Base-by-base conservation (phyloP, 2,797 vertebrate species). In the Gambelia wislizenii region DNA sequence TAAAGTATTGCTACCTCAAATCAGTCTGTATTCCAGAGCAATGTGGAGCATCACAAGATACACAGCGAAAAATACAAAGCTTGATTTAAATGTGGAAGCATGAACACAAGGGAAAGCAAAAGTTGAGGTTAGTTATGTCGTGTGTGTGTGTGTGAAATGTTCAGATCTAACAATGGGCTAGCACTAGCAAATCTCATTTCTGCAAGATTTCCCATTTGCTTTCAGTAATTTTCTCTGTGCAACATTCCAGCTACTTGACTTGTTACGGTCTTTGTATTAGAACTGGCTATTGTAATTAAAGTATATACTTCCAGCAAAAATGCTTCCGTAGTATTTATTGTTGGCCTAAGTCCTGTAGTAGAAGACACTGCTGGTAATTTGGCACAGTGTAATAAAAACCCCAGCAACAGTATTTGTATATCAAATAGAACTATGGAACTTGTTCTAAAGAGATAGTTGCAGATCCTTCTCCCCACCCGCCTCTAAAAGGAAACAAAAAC, bases 291-390 rank as follows among this genome's bases (percentile, higher is more conserved):
- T 93, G 89, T 93, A 94, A 95, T 88, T 88, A 90, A 89, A 88
- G 92, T 87, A 89, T 94, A 95, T 0, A 89, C 94, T 94, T 96
- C 93, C 92, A 92, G 94, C 86, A 93, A 94, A 88, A 86, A 92
- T 75, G 91, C 94, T 95, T 94, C 95, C 94, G 96, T 96, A 97
- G 97, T 97, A 97, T 96, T 95, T 97, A 97, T 96, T 95, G 95
- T 96, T 96, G 97, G 96, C 97, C 96, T 94, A 89, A 95, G 96
- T 97, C 95, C 96, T 95, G 93, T 95, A 97, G 96, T 96, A 98
- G 79, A 98, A 99, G 98, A 99, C 99, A 98, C 98, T 98, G 97
- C 98, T 98, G 98, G 98, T 98, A 98, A 96, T 97, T 98, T 98
- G 98, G 98, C 98, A 99, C 98, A 96, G 95, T 95, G 95, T 96